Evolutionary conservation across 2,113 vertebrate genomes (phyloP).

Genomic region (Microtus montanus): DNA sequence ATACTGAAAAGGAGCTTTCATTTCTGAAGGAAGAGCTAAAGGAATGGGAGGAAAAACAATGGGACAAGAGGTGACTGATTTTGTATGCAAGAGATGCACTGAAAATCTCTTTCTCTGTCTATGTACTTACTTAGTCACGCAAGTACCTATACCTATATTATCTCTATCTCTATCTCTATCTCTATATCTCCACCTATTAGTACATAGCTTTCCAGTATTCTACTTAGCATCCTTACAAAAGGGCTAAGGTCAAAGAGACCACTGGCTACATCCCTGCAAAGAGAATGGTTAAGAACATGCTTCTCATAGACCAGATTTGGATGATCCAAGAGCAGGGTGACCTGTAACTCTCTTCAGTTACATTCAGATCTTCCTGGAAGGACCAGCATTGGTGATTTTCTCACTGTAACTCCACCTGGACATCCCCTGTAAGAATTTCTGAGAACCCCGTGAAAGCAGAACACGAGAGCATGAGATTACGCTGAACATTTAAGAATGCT

Average conservation of each 20-base stretch:
- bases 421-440: background rate
- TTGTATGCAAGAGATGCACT: background rate
- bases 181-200: background rate
- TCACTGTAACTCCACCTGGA: background rate
- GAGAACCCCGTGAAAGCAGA: background rate
- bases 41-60: background rate
- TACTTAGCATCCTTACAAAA: background rate
- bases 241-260: background rate
- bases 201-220: background rate
- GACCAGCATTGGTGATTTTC: background rate
- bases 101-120: background rate
- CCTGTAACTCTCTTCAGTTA: background rate
- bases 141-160: too few species aligned
- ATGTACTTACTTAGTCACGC: background rate
- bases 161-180: too few species aligned
- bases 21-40: background rate
- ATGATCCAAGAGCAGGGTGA: background rate
- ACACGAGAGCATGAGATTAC: background rate
- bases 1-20: slow-evolving; percentile 52
- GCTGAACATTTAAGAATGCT: background rate
- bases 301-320: background rate
- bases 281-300: background rate
- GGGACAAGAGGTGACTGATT: background rate
- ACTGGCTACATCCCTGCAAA: background rate
- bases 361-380: background rate